Evolutionary conservation across 1,140 invertebrate genomes (phyloP).

Genomic region (Lepidotrigona ventralis): DNA sequence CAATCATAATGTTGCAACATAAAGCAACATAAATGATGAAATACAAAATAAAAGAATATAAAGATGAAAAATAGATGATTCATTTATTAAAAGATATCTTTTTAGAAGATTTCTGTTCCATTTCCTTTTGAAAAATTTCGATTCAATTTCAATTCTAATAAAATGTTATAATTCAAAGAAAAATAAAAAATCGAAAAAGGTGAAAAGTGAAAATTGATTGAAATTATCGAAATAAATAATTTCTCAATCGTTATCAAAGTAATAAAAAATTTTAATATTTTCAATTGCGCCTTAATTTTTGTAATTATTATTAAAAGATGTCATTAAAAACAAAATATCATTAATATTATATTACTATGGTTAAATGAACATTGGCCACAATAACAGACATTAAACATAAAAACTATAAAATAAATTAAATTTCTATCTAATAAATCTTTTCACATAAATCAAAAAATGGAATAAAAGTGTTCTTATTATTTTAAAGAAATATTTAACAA

Average conservation of each 20-base stretch:
- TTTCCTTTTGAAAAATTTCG: background rate
- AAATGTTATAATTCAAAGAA: background rate
- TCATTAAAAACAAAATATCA: background rate
- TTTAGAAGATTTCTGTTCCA: background rate
- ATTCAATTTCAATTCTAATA: background rate
- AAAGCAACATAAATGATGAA: no score
- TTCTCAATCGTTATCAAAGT: no score
- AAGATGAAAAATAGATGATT: background rate
- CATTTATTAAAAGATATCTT: background rate
- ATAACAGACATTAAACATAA: background rate
- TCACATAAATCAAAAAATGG: background rate
- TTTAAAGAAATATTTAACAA: background rate
- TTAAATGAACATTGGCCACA: no score
- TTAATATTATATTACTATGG: background rate
- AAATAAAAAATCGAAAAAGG: background rate
- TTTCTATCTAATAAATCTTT: background rate
- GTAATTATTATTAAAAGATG: background rate
- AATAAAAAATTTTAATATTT: background rate
- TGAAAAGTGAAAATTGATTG: background rate
- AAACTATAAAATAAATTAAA: background rate
- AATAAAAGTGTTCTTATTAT: background rate
- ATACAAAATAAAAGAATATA: background rate
- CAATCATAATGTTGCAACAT: background rate
- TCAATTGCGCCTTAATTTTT: background rate
- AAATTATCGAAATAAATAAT: background rate